Evolutionary conservation across 2,888 invertebrate species (phyloP).

Genomic region (Leptinotarsa rubiginosa): DNA sequence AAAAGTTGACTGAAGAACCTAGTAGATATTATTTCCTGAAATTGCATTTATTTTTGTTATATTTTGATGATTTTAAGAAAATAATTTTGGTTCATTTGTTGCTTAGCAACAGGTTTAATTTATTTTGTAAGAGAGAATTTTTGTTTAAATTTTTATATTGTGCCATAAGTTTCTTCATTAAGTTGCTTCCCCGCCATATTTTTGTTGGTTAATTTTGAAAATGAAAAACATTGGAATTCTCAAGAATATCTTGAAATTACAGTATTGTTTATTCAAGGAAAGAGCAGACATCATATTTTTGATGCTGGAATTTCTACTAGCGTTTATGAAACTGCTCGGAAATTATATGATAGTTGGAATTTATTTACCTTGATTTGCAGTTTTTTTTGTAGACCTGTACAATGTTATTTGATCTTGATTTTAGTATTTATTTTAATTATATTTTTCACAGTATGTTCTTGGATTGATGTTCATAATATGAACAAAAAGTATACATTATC

Average conservation of each 20-base stretch:
- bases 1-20: slow-evolving; percentile 35
- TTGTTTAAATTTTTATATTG: slow-evolving; percentile 10
- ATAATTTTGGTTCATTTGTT: slow-evolving; percentile 16
- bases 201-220: not conserved
- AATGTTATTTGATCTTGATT: slow-evolving; percentile 25
- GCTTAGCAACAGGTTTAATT: not conserved
- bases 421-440: slow-evolving; percentile 28
- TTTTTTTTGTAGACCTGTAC: slow-evolving; percentile 18
- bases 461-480: too few species aligned
- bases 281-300: not conserved
- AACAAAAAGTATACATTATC: too few species aligned
- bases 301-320: slow-evolving; percentile 15
- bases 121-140: not conserved
- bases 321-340: slow-evolving; percentile 9
- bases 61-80: slow-evolving; percentile 18
- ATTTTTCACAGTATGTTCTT: slow-evolving; percentile 13
- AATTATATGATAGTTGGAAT: slow-evolving; percentile 3
- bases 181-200: not conserved
- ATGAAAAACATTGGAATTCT: not conserved
- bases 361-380: slow-evolving; percentile 4
- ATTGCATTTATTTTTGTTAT: slow-evolving; percentile 22
- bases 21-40: slow-evolving; percentile 20
- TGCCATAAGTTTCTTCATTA: slow-evolving; percentile 11
- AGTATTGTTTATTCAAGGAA: not conserved
- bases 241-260: not conserved